phyloP scores from a whole-genome alignment of 2,797 vertebrate species.

The Artibeus lituratus region DNA sequence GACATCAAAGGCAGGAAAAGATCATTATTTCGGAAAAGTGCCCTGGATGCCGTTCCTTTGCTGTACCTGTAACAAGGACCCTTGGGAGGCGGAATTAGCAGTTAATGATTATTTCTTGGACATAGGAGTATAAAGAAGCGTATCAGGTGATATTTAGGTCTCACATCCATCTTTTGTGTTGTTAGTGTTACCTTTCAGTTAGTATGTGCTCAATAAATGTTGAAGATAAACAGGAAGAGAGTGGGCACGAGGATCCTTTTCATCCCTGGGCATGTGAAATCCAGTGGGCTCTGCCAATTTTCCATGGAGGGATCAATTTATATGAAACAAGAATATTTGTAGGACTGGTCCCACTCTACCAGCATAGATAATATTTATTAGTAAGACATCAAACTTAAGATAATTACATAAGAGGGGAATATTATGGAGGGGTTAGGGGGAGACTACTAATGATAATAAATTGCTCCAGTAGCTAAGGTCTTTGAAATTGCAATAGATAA shows the following conservation, averaged over 20 bases:
- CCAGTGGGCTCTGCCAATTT: background rate
- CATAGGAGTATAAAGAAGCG: background rate
- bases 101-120: background rate
- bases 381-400: background rate
- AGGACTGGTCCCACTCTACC: background rate
- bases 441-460: background rate
- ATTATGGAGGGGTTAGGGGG: too few relatives aligned
- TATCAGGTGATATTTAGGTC: background rate
- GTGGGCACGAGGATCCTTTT: background rate
- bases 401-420: background rate
- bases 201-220: background rate
- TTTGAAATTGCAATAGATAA: constrained; percentile 48
- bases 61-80: background rate
- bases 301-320: background rate
- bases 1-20: background rate
- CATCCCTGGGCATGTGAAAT: background rate
- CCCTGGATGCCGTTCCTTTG: background rate
- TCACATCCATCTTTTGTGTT: background rate
- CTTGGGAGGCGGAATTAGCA: background rate
- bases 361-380: background rate
- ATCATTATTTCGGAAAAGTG: fast-evolving
- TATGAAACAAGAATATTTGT: background rate
- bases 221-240: background rate
- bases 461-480: background rate
- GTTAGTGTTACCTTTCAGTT: background rate